phyloP scores from a whole-genome alignment of 1,140 invertebrate species.

The Pantala flavescens region DNA sequence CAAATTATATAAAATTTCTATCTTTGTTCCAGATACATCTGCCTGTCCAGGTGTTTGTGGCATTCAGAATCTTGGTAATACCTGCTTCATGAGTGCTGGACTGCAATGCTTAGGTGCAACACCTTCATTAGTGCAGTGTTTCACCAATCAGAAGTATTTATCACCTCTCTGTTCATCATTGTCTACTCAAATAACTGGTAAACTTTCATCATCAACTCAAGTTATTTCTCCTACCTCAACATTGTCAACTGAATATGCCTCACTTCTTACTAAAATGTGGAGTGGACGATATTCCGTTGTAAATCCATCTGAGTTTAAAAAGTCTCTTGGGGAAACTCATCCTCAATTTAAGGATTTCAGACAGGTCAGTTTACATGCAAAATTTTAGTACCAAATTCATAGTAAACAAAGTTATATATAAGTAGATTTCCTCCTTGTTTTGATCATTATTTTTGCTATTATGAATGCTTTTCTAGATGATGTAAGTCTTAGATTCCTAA shows the following conservation, averaged over 20 bases:
- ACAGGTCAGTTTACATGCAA: slow-evolving; percentile 34
- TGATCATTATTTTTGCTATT: too few relatives aligned
- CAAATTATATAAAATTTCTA: too few relatives aligned
- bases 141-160: slow-evolving; percentile 25
- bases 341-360: slow-evolving; percentile 53
- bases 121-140: slow-evolving; percentile 43
- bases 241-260: slow-evolving; percentile 43
- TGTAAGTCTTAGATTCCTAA: too few relatives aligned
- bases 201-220: slow-evolving; percentile 24
- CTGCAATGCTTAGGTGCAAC: slow-evolving; percentile 51
- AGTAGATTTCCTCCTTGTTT: too few relatives aligned
- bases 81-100: slow-evolving; percentile 62
- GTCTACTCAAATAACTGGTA: not conserved
- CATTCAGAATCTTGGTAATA: slow-evolving; percentile 55
- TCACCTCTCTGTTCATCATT: not conserved
- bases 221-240: slow-evolving; percentile 29
- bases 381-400: too few relatives aligned
- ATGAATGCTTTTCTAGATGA: too few relatives aligned
- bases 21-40: not conserved
- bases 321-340: slow-evolving; percentile 47
- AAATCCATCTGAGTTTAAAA: slow-evolving; percentile 49
- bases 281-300: slow-evolving; percentile 46
- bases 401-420: too few relatives aligned
- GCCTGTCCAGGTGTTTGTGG: slow-evolving; percentile 48
- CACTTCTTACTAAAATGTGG: slow-evolving; percentile 51